Evolutionary conservation across 2,113 vertebrate species (phyloP).

Genomic region (Melanerpes formicivorus): DNA sequence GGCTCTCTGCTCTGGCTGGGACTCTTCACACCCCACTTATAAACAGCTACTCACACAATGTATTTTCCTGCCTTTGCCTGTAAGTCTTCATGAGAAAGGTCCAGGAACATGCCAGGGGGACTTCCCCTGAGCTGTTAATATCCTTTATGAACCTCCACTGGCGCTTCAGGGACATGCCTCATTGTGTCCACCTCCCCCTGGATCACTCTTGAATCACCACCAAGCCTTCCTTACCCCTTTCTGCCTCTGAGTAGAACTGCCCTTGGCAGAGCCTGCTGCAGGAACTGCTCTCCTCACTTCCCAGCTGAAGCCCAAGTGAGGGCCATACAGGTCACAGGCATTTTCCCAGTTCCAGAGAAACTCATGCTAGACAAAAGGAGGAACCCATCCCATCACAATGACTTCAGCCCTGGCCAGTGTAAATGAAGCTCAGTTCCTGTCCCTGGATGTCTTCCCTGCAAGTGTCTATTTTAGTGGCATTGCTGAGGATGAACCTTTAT

Average conservation of each 20-base stretch:
- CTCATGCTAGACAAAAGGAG: constrained; percentile 46
- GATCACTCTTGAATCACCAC: not conserved
- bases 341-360: constrained; percentile 44
- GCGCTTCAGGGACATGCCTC: not conserved
- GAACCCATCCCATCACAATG: constrained; percentile 23
- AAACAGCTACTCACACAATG: not conserved
- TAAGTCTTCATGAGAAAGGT: not conserved
- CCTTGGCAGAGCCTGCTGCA: constrained; percentile 1
- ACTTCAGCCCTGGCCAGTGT: not conserved
- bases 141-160: not conserved
- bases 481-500: not conserved
- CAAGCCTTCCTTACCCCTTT: not conserved
- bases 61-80: constrained; percentile 25
- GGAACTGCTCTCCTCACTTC: constrained; percentile 24
- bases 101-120: constrained; percentile 12
- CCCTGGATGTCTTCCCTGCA: not conserved
- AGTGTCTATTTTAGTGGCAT: not conserved
- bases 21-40: not conserved
- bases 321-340: not conserved
- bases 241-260: not conserved
- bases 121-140: not conserved
- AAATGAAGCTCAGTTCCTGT: not conserved
- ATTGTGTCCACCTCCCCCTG: constrained; percentile 11
- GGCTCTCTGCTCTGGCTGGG: not conserved
- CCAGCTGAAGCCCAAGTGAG: not conserved